These are phyloP conservation scores for Gambelia wislizenii DNA, from an alignment of 2,797 vertebrate genomes.

Conservation along the genomic window DNA sequence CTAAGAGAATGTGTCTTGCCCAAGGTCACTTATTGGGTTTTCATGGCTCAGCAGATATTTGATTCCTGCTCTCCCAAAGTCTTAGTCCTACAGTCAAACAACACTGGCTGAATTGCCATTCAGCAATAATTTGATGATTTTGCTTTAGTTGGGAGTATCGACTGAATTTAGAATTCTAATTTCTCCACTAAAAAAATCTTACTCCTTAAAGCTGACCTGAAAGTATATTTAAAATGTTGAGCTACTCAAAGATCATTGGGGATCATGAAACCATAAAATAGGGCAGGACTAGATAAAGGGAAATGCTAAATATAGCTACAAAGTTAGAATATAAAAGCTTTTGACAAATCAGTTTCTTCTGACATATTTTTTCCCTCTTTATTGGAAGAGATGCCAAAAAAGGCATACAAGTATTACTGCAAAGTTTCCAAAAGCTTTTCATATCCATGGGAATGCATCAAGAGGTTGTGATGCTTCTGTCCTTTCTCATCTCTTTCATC, in stretches of 20 bases:
- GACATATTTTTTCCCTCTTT: background rate
- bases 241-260: background rate
- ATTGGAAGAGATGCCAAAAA: background rate
- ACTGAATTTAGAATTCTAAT: background rate
- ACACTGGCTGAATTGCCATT: too few species aligned
- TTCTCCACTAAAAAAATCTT: too few species aligned
- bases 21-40: too few species aligned
- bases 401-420: background rate
- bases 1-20: too few species aligned
- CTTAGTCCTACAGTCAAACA: too few species aligned
- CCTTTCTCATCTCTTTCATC: slow-evolving; percentile 12
- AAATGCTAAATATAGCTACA: background rate
- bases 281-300: background rate
- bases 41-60: too few species aligned
- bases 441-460: background rate
- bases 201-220: background rate
- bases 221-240: background rate
- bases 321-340: background rate
- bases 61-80: too few species aligned
- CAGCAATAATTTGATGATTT: too few species aligned
- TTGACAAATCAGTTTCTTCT: background rate
- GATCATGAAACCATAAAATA: background rate
- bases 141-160: too few species aligned
- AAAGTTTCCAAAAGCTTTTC: background rate
- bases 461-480: background rate